Conservation (phyloP, 2,113 vertebrate species). For the Ifrita kowaldi region DNA sequence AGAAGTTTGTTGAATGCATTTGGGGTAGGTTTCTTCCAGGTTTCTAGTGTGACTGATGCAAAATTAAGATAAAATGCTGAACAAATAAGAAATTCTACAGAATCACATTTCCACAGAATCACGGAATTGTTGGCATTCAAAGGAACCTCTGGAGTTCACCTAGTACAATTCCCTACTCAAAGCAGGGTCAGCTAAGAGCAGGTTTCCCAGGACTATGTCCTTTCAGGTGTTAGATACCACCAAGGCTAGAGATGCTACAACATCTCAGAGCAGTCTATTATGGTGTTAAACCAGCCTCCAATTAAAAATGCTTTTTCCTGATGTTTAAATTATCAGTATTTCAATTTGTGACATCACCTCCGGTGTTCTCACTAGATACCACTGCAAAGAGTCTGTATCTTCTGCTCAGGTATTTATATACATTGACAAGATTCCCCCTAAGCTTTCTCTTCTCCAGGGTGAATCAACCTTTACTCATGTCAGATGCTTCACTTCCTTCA, state of each 20-base stretch:
- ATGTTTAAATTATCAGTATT: not conserved
- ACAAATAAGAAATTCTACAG: not conserved
- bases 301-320: not conserved
- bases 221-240: not conserved
- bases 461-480: not conserved
- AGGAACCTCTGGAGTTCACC: not conserved
- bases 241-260: not conserved
- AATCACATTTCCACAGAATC: not conserved
- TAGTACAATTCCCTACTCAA: not conserved
- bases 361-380: not conserved
- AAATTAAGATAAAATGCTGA: not conserved
- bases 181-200: not conserved
- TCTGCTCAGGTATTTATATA: not conserved
- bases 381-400: not conserved
- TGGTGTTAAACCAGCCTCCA: not conserved
- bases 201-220: not conserved
- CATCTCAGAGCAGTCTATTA: not conserved
- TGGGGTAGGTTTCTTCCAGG: not conserved
- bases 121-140: not conserved
- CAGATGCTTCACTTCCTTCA: not conserved
- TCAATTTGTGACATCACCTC: not conserved
- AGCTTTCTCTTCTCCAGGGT: not conserved
- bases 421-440: not conserved
- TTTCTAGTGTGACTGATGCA: not conserved
- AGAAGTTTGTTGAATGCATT: not conserved